Conservation (phyloP, 2,797 vertebrate genomes). For the Podarcis siculus region DNA sequence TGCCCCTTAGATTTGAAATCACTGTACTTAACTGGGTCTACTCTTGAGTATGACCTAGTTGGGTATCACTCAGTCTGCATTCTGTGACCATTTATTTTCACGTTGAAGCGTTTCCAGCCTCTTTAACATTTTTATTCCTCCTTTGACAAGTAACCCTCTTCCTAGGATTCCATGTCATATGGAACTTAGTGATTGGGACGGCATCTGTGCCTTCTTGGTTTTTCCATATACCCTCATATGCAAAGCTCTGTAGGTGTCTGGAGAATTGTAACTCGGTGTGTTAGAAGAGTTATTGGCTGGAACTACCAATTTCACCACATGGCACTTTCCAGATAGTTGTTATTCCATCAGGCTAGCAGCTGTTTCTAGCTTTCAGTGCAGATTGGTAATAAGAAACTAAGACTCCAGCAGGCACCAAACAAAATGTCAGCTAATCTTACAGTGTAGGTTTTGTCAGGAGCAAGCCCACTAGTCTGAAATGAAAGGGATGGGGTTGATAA, state of each 20-base stretch:
- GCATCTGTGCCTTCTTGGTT: not conserved
- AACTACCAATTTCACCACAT: not conserved
- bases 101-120: not conserved
- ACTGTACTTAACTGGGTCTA: too few species aligned
- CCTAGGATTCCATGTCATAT: not conserved
- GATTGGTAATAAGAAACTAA: not conserved
- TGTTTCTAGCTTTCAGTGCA: constrained; percentile 21
- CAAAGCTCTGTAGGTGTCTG: not conserved
- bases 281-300: not conserved
- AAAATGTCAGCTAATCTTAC: not conserved
- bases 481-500: not conserved
- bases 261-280: constrained; percentile 17
- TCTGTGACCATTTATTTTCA: constrained; percentile 12
- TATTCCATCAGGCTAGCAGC: constrained; percentile 18
- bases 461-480: constrained; percentile 14
- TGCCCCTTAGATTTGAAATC: too few species aligned
- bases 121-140: not conserved
- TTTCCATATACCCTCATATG: not conserved
- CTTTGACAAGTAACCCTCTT: not conserved
- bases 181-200: not conserved
- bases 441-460: constrained; percentile 1
- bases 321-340: not conserved
- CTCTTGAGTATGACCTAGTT: not conserved
- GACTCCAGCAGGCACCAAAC: not conserved
- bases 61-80: not conserved